Conservation (phyloP, 2,113 vertebrate species). For the Pungitius pungitius region DNA sequence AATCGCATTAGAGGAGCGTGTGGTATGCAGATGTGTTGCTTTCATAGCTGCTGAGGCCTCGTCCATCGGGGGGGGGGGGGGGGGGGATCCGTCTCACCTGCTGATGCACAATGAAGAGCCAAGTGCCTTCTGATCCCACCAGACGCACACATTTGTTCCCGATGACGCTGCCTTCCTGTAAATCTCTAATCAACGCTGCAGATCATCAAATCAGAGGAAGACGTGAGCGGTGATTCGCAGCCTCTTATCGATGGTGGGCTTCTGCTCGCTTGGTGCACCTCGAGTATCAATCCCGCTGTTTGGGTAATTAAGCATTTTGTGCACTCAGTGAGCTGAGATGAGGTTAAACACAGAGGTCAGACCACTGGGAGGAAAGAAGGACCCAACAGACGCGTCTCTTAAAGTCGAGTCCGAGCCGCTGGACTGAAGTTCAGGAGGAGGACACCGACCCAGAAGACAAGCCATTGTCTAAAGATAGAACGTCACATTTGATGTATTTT, state of each 20-base stretch:
- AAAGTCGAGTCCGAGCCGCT: too few relatives aligned
- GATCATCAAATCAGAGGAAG: slow-evolving; percentile 72
- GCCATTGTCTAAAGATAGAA: too few relatives aligned
- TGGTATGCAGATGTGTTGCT: slow-evolving; percentile 19
- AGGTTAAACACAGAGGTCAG: not conserved
- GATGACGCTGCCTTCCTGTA: slow-evolving; percentile 67
- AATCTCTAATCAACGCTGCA: slow-evolving; percentile 76
- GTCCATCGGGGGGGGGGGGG: too few relatives aligned
- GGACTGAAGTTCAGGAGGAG: not conserved
- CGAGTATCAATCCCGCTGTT: slow-evolving; percentile 70
- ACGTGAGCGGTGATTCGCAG: slow-evolving; percentile 66
- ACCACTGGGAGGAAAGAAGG: not conserved
- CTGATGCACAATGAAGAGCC: slow-evolving; percentile 63
- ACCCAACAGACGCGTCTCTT: too few relatives aligned
- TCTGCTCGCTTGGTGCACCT: slow-evolving; percentile 72
- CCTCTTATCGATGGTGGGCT: slow-evolving; percentile 73
- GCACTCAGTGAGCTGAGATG: slow-evolving; percentile 40
- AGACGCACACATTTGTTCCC: slow-evolving; percentile 70
- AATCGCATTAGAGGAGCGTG: slow-evolving; percentile 58
- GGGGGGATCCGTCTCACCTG: too few relatives aligned
- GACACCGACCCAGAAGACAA: not conserved
- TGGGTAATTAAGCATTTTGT: slow-evolving; percentile 65
- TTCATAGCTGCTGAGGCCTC: not conserved
- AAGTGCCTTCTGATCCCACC: slow-evolving; percentile 58
- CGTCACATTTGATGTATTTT: slow-evolving; percentile 21